Conservation (phyloP, 2,888 invertebrate species). For the Callyntrura sp. region DNA sequence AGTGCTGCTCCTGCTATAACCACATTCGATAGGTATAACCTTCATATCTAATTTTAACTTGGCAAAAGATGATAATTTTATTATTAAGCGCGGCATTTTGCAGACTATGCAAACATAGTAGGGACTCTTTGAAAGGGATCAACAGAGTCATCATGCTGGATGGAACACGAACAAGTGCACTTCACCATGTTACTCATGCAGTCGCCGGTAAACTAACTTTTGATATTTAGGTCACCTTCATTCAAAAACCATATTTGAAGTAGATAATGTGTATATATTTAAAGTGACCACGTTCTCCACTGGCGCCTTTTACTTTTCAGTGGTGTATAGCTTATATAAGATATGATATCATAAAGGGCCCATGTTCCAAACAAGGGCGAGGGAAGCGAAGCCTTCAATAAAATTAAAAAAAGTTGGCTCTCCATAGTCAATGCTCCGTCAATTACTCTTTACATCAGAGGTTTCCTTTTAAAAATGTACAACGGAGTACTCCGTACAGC, state of each 20-base stretch:
- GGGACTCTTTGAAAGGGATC: neutral
- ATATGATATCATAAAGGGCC: slow-evolving; percentile 17
- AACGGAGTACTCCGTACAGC: neutral
- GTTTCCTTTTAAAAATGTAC: slow-evolving; percentile 1
- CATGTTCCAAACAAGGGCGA: neutral
- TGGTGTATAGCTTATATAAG: neutral
- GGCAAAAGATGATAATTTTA: slow-evolving; percentile 21
- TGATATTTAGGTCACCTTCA: neutral
- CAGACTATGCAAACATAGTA: neutral
- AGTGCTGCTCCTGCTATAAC: no score
- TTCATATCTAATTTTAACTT: slow-evolving; percentile 7
- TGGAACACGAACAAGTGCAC: neutral
- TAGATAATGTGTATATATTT: neutral
- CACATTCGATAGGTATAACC: neutral
- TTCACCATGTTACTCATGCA: neutral
- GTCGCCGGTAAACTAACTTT: slow-evolving; percentile 1
- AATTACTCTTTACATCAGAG: slow-evolving; percentile 21
- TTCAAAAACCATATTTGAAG: neutral
- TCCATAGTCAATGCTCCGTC: slow-evolving; percentile 14
- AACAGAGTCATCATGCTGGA: neutral
- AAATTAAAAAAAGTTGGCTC: slow-evolving; percentile 57
- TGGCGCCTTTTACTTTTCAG: neutral
- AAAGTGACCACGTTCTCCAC: no score
- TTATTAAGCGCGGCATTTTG: slow-evolving; percentile 17
- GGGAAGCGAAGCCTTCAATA: slow-evolving; percentile 37